Conservation (phyloP, 2,113 vertebrate species). For the rabbit (Oryctolagus cuniculus) region mOryCun1.1 NC_091435.1:114434001-114434500, state of each 20-base stretch:
- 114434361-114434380: neutral
- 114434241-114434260: neutral
- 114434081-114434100: neutral
- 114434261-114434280: neutral
- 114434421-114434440: neutral
- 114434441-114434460: neutral
- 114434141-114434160: neutral
- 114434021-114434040: neutral
- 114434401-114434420: neutral
- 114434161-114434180: neutral
- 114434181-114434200: neutral
- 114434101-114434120: neutral
- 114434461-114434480: neutral
- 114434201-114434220: neutral
- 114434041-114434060: neutral
- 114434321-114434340: neutral
- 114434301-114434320: neutral
- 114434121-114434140: neutral
- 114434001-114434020: neutral
- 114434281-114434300: neutral
- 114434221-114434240: neutral
- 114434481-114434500: neutral
- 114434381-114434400: neutral
- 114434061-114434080: neutral
- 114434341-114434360: neutral